Conservation (phyloP, 2,888 invertebrate genomes). For the Tribolium freemani region DNA sequence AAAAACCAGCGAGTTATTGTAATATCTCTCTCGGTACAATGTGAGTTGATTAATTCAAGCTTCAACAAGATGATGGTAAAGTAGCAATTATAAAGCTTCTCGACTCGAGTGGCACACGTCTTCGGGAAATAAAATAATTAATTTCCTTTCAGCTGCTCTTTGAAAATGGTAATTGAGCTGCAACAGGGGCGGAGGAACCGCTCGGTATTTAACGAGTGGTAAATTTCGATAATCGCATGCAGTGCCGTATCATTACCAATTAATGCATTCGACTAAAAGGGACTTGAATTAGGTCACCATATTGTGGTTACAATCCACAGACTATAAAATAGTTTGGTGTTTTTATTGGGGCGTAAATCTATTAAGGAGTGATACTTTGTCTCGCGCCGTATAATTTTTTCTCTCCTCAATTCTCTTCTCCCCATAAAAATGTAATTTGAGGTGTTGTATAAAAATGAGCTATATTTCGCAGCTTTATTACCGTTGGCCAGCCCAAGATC, state of each 20-base stretch:
- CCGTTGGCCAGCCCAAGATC: not conserved
- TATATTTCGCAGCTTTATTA: constrained; percentile 10
- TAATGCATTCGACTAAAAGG: too few species aligned
- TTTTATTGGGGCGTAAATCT: not conserved
- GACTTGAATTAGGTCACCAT: too few species aligned
- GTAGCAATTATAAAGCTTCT: constrained; percentile 12
- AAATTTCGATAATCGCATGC: not conserved
- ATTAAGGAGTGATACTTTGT: not conserved
- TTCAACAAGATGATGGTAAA: not conserved
- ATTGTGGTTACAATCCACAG: too few species aligned
- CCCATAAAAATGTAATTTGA: constrained; percentile 23
- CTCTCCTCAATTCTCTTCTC: not conserved
- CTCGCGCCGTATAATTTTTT: not conserved
- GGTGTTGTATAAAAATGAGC: constrained; percentile 27
- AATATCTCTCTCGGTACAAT: not conserved
- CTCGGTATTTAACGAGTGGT: not conserved
- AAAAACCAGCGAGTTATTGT: too few species aligned
- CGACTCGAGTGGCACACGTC: not conserved
- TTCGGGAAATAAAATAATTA: constrained; percentile 22
- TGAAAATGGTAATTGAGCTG: constrained; percentile 23
- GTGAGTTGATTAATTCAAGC: constrained; percentile 12
- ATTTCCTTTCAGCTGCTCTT: constrained; percentile 16
- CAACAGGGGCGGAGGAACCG: not conserved
- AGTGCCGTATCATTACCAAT: too few species aligned
- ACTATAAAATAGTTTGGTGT: not conserved